These are phyloP conservation scores for Selenia dentaria DNA, from an alignment of 2,888 invertebrate species.

Conservation along the genomic window DNA sequence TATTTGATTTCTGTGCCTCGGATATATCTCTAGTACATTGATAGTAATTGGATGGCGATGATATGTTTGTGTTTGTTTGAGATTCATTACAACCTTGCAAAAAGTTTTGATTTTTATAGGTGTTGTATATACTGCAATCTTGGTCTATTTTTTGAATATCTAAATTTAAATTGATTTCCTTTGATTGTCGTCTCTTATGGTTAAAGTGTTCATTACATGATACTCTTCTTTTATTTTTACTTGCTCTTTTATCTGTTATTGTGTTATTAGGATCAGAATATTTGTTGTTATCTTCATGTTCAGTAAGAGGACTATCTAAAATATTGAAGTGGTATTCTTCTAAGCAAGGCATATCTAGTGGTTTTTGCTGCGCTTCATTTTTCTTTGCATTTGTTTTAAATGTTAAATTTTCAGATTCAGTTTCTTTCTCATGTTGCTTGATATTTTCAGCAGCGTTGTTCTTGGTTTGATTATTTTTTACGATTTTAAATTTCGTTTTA, in stretches of 20 bases:
- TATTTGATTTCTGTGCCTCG: no score
- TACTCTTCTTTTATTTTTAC: not conserved
- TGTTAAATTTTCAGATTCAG: not conserved
- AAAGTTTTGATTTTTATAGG: no score
- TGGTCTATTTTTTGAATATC: not conserved
- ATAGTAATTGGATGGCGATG: no score
- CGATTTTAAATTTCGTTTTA: not conserved
- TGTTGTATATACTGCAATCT: not conserved
- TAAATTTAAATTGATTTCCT: not conserved
- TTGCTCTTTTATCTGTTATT: not conserved
- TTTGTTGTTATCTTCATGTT: no score
- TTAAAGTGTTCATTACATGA: not conserved
- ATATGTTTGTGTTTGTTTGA: no score
- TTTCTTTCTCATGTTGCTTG: not conserved
- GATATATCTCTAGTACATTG: no score
- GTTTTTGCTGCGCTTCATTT: not conserved
- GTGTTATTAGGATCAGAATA: not conserved
- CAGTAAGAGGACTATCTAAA: not conserved
- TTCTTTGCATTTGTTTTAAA: not conserved
- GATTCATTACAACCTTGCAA: no score
- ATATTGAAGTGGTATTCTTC: not conserved
- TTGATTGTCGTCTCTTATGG: not conserved
- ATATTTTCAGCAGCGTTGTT: not conserved
- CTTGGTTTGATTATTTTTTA: not conserved
- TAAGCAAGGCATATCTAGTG: conserved; percentile 6